phyloP scores from a whole-genome alignment of 2,113 vertebrate genomes.

The Heterotis niloticus region DNA sequence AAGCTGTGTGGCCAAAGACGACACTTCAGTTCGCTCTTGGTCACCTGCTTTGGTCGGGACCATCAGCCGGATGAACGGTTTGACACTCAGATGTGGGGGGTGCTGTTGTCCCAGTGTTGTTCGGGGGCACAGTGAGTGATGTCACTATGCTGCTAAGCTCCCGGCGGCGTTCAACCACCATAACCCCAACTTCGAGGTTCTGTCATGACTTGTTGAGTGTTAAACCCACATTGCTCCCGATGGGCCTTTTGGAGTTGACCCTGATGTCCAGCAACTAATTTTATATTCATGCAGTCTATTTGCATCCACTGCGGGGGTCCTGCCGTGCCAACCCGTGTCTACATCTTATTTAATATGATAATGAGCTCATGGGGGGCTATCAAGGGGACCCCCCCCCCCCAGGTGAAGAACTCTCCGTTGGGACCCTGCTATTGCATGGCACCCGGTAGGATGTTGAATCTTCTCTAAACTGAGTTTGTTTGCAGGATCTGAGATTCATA shows the following conservation, averaged over 20 bases:
- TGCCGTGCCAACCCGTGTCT: constrained; percentile 34
- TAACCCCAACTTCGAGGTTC: constrained; percentile 40
- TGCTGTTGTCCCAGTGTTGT: too few relatives aligned
- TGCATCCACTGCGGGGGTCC: constrained; percentile 52
- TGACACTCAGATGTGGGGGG: too few relatives aligned
- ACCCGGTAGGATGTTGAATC: background rate
- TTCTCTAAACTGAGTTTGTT: background rate
- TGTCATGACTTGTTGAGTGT: too few relatives aligned
- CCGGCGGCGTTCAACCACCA: background rate
- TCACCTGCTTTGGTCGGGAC: too few relatives aligned
- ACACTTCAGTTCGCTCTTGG: too few relatives aligned
- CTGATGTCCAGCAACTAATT: constrained; percentile 39
- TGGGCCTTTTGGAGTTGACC: constrained; percentile 41
- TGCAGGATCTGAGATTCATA: background rate
- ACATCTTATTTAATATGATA: constrained; percentile 57
- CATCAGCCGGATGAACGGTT: too few relatives aligned
- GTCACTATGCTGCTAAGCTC: too few relatives aligned
- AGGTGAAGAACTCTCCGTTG: constrained; percentile 16
- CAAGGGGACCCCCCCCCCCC: constrained; percentile 31
- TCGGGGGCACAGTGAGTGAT: too few relatives aligned
- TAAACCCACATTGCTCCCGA: constrained; percentile 31
- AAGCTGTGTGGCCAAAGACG: too few relatives aligned
- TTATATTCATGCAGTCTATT: constrained; percentile 54
- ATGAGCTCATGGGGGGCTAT: constrained; percentile 47
- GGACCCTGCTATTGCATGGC: constrained; percentile 11